These are phyloP conservation scores for Homarus gammarus DNA, from an alignment of 2,888 invertebrate genomes.

Conservation along the genomic window DNA sequence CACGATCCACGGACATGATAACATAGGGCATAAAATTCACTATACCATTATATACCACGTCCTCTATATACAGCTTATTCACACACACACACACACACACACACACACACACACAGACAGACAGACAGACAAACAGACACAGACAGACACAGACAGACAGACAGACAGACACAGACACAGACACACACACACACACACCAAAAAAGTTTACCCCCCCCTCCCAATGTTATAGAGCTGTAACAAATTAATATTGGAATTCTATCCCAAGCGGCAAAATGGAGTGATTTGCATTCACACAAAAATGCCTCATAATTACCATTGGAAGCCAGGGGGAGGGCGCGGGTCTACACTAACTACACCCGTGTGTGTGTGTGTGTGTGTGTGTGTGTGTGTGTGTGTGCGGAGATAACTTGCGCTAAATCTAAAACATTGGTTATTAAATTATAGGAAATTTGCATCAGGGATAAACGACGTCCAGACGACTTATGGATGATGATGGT, in stretches of 20 bases:
- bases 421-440: slow-evolving; percentile 6
- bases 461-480: background rate
- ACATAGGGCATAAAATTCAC: no score
- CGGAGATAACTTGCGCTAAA: background rate
- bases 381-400: background rate
- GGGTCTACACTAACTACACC: background rate
- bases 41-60: no score
- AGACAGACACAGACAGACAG: no score
- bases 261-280: slow-evolving; percentile 26
- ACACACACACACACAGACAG: no score
- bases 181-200: background rate
- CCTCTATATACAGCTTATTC: no score
- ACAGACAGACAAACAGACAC: no score
- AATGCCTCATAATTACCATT: slow-evolving; percentile 18
- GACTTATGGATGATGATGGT: background rate
- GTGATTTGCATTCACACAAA: slow-evolving; percentile 36
- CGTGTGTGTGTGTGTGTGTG: background rate
- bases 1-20: no score
- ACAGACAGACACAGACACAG: background rate
- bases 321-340: background rate
- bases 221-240: slow-evolving; percentile 20
- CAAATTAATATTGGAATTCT: slow-evolving; percentile 40
- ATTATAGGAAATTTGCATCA: slow-evolving; percentile 15
- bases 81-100: no score
- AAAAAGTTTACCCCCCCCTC: background rate